phyloP scores from a whole-genome alignment of 1,140 invertebrate genomes.

The Penaeus chinensis region DNA sequence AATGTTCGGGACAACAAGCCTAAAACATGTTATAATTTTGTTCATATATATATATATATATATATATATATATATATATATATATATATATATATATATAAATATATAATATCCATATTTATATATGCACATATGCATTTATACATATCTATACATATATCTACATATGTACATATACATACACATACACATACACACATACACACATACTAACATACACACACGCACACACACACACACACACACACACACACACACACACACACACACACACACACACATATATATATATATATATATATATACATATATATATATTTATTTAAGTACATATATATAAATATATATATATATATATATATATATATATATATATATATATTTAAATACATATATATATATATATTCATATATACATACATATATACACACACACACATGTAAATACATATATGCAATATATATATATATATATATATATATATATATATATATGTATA shows the following conservation, averaged over 20 bases:
- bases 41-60: not conserved
- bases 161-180: conserved; percentile 11
- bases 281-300: not conserved
- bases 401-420: not conserved
- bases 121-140: not conserved
- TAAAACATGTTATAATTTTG: too few relatives aligned
- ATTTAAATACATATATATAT: not conserved
- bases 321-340: too few relatives aligned
- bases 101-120: not conserved
- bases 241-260: not conserved
- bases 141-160: conserved; percentile 15
- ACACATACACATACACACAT: too few relatives aligned
- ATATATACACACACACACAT: not conserved
- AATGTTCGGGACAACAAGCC: too few relatives aligned
- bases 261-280: not conserved
- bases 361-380: too few relatives aligned
- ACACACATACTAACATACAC: not conserved
- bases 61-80: not conserved
- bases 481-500: too few relatives aligned
- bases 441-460: too few relatives aligned
- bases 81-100: conserved; percentile 11
- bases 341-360: too few relatives aligned
- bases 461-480: too few relatives aligned
- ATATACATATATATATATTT: too few relatives aligned
- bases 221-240: not conserved